Evolutionary conservation across 2,888 invertebrate species (phyloP).

Genomic region (Drosophila infuscata): DNA sequence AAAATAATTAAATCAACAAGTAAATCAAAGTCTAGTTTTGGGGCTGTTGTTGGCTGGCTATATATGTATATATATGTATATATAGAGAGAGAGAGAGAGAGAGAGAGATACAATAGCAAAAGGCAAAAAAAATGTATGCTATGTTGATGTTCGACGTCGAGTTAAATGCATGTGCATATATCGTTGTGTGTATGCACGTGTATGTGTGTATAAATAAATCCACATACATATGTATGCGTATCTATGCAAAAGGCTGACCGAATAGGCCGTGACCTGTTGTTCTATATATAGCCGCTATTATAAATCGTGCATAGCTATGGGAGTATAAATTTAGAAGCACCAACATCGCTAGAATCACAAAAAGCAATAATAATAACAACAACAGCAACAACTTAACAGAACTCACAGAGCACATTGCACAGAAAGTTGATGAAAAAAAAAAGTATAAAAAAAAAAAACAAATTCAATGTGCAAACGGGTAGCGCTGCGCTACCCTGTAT

Average conservation of each 20-base stretch:
- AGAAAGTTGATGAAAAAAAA: slow-evolving; percentile 38
- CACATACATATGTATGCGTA: slow-evolving; percentile 12
- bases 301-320: slow-evolving; percentile 82
- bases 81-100: not conserved
- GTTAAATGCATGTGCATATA: slow-evolving; percentile 9
- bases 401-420: slow-evolving; percentile 57
- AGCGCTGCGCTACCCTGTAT: slow-evolving; percentile 6
- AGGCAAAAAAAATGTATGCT: slow-evolving; percentile 21
- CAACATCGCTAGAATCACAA: slow-evolving; percentile 55
- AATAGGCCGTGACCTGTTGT: slow-evolving; percentile 83
- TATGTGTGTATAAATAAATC: slow-evolving; percentile 21
- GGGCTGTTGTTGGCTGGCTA: slow-evolving; percentile 27
- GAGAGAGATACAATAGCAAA: slow-evolving; percentile 15
- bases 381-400: slow-evolving; percentile 46
- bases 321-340: slow-evolving; percentile 80
- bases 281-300: slow-evolving; percentile 82
- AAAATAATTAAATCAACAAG: slow-evolving; percentile 42
- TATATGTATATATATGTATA: slow-evolving; percentile 39
- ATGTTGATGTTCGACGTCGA: not conserved
- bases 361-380: slow-evolving; percentile 40
- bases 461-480: not conserved
- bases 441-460: not conserved
- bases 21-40: slow-evolving; percentile 60
- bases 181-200: slow-evolving; percentile 3
- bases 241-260: slow-evolving; percentile 64